These are phyloP conservation scores for Diacarnus erythraeanus DNA, from an alignment of 37 sponge, comb jelly and placozoan genomes.

Conservation along the genomic window DNA sequence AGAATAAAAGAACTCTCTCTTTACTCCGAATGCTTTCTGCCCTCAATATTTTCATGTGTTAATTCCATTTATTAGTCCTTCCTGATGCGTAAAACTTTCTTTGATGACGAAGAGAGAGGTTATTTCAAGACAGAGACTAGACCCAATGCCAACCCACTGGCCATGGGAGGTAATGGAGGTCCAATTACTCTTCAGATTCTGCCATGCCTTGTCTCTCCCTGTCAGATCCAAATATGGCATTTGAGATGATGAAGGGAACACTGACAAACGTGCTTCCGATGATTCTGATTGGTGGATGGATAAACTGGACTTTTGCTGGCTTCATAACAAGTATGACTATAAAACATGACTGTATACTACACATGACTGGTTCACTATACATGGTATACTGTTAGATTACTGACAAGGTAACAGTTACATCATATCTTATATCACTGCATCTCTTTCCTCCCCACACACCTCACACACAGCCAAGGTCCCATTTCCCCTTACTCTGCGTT, in stretches of 20 bases:
- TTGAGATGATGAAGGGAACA: conserved; percentile 98
- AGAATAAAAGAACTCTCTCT: no score
- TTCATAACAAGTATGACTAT: conserved; percentile 86
- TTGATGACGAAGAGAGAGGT: conserved; percentile 82
- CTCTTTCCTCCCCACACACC: neutral
- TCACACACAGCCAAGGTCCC: conserved; percentile 79
- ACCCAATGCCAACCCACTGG: conserved; percentile 60
- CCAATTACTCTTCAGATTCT: neutral
- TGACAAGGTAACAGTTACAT: no score
- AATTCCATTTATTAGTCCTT: conserved; percentile 57
- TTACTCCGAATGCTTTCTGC: neutral
- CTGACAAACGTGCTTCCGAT: conserved; percentile 95
- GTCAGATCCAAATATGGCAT: conserved; percentile 91
- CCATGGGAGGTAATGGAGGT: conserved; percentile 67
- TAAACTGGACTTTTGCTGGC: conserved; percentile 97
- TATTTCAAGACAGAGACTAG: conserved; percentile 79
- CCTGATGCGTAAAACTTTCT: conserved; percentile 88
- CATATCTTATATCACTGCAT: no score
- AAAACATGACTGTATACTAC: neutral
- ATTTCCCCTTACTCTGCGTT: conserved; percentile 92
- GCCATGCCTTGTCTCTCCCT: neutral
- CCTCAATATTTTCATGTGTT: neutral
- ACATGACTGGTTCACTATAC: neutral
- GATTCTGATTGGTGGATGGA: conserved; percentile 99
- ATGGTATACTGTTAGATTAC: no score